A percentile compares a stretch with the other conserved stretches of the same genome.
phyloP scores from a whole-genome alignment of 2,888 invertebrate species.

The Amorpha juglandis region DNA sequence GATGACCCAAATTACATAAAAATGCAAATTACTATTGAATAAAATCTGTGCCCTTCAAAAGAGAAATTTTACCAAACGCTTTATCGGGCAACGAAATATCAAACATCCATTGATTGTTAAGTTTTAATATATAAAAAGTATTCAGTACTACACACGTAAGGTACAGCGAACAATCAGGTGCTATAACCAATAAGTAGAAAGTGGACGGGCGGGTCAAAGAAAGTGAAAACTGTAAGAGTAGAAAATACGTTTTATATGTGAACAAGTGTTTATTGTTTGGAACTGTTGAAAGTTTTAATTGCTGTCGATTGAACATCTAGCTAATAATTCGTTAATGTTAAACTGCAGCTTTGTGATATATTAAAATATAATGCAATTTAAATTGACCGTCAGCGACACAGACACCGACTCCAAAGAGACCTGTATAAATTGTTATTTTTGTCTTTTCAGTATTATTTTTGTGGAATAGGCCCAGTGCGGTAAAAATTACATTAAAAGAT shows the following conservation, averaged over 20 bases:
- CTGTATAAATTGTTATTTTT: too few relatives aligned
- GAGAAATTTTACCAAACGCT: conserved; percentile 1
- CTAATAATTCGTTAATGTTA: neutral
- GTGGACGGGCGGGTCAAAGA: conserved; percentile 44
- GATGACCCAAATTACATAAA: too few relatives aligned
- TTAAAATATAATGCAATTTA: too few relatives aligned
- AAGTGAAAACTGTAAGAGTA: conserved; percentile 49
- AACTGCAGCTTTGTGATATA: neutral
- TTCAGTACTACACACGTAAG: neutral
- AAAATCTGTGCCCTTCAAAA: conserved; percentile 8
- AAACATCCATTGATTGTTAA: neutral
- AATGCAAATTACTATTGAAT: neutral
- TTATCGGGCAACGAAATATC: neutral
- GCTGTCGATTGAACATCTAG: neutral
- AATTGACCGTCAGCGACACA: too few relatives aligned
- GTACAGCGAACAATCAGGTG: conserved; percentile 9
- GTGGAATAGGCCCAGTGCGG: too few relatives aligned
- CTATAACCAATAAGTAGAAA: conserved; percentile 40
- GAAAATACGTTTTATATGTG: conserved; percentile 30
- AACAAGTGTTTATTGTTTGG: conserved; percentile 14
- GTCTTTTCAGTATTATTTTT: too few relatives aligned
- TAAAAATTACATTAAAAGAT: too few relatives aligned
- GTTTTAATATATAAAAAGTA: neutral
- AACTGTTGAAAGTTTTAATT: conserved; percentile 10
- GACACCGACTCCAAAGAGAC: too few relatives aligned